A percentile compares a stretch with the other conserved stretches of the same genome.
Evolutionary conservation across 2,888 invertebrate species (phyloP).

Genomic region (Aphidoletes aphidimyza): DNA sequence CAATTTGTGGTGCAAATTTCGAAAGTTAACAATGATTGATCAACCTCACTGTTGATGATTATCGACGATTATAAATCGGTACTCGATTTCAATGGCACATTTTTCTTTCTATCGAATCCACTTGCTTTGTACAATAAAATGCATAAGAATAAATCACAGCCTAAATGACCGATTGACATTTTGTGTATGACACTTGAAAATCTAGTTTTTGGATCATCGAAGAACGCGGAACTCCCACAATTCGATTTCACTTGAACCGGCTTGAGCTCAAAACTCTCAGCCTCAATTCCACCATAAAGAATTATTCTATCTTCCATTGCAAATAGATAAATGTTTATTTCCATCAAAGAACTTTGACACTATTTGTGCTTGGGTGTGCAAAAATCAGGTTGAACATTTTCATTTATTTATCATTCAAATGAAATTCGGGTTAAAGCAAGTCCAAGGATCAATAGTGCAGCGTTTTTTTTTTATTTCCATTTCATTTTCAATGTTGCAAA

Average conservation of each 20-base stretch:
- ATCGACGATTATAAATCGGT: no score
- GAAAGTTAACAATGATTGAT: not conserved
- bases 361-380: not conserved
- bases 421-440: slow-evolving; percentile 9
- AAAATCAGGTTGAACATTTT: not conserved
- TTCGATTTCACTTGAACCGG: slow-evolving; percentile 18
- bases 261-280: no score
- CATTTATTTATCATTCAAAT: not conserved
- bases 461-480: no score
- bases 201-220: not conserved
- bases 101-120: not conserved
- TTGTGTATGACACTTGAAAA: not conserved
- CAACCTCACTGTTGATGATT: no score
- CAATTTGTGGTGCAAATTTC: not conserved
- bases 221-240: not conserved
- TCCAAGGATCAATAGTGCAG: slow-evolving; percentile 13
- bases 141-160: not conserved
- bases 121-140: not conserved
- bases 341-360: not conserved
- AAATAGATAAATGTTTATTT: not conserved
- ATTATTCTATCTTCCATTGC: slow-evolving; percentile 5
- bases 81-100: no score
- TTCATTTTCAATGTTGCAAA: no score
- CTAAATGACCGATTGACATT: slow-evolving; percentile 2
- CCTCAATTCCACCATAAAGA: not conserved